A percentile compares a stretch with the other conserved stretches of the same genome.
Evolutionary conservation across 1,140 invertebrate species (phyloP).

Genomic region (Psix sp.): DNA sequence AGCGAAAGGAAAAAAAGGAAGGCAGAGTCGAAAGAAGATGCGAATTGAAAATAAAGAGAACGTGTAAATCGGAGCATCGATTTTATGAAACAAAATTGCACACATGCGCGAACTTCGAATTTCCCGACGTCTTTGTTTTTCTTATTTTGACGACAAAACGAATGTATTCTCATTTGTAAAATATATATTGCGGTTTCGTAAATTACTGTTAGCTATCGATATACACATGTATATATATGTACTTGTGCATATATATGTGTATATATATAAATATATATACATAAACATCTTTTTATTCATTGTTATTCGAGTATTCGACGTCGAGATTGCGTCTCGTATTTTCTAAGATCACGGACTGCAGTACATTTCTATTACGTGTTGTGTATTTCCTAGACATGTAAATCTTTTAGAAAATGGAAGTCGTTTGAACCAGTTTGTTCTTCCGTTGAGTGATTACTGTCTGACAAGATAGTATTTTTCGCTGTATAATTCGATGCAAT

Average conservation of each 20-base stretch:
- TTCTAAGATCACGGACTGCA: conserved; percentile 59
- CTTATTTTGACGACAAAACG: conserved; percentile 51
- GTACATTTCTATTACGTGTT: conserved; percentile 60
- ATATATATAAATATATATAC: conserved; percentile 37
- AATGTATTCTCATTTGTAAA: conserved; percentile 60
- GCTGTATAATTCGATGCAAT: conserved; percentile 48
- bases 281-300: conserved; percentile 60
- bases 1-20: conserved; percentile 1
- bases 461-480: conserved; percentile 44
- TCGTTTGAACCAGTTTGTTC: conserved; percentile 54
- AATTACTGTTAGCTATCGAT: conserved; percentile 59
- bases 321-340: conserved; percentile 59
- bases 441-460: conserved; percentile 51
- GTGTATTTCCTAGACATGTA: conserved; percentile 61
- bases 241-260: conserved; percentile 49
- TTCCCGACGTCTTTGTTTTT: conserved; percentile 44
- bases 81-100: conserved; percentile 47
- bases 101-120: conserved; percentile 55
- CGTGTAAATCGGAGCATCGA: conserved; percentile 55
- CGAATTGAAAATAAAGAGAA: conserved; percentile 36
- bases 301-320: conserved; percentile 60
- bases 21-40: conserved; percentile 14
- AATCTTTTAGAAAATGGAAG: conserved; percentile 57
- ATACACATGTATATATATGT: conserved; percentile 54
- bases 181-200: conserved; percentile 61